Evolutionary conservation across 2,113 vertebrate species (phyloP), one percentile per base, ranked within the genome.

Genomic region (Podarcis muralis): DNA sequence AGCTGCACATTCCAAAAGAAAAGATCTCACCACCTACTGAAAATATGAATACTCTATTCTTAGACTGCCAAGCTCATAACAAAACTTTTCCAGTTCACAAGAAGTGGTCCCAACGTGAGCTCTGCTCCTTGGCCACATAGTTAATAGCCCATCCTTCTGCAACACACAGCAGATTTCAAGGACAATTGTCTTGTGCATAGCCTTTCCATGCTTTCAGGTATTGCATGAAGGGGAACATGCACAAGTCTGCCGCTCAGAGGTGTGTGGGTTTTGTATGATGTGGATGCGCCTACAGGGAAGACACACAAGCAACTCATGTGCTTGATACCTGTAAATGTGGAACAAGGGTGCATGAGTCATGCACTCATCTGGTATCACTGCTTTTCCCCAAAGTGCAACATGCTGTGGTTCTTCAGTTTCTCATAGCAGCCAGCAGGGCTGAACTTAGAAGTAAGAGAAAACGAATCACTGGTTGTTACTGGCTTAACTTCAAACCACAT

Each of bases 41-140:
- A 88, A 88, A 35, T 88, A 77, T 48, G 71, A 88, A 77, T 83
- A 48, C 62, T 13, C n/a, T 88, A 68, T 77, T 88, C 87, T 77
- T 88, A 77, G 23, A 30, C 66, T 83, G 59, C 71, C 80, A 88
- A 48, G 71, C 71, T 48, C 66, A 68, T 37, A 35, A 76, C 57
- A 88, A 68, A 88, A 88, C 48, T 53, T 40, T 66, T 68, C n/a
- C 40, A n/a, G 35, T 7, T 66, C 23, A 35, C 37, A 53, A 59
- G 59, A 48, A 66, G 20, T 53, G 48, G 59, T 68, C n/a, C 59
- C 37, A 66, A 74, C 22, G 35, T n/a, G 72, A 65, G 35, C 27
- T 12, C 35, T 77, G 4, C 35, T 77, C 71, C 72, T 76, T 76
- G 71, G 30, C 84, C 27, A 76, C 37, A 65, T 43, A 75, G 18